Conservation (phyloP, 2,113 vertebrate species). For the Stegostoma tigrinum region DNA sequence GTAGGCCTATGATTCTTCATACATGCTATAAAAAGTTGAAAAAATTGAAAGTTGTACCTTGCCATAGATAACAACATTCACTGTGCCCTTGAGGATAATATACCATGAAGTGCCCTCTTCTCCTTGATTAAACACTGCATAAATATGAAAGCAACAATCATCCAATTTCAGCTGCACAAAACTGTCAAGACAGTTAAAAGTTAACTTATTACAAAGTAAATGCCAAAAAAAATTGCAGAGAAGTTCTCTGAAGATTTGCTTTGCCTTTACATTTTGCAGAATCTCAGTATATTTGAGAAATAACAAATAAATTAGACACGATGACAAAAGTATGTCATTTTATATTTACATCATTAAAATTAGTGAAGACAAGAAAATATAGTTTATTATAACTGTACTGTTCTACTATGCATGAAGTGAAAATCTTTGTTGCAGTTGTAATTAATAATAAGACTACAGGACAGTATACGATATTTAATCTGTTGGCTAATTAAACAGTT, state of each 20-base stretch:
- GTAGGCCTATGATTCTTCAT: background rate
- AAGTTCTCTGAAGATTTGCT: background rate
- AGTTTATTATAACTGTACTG: background rate
- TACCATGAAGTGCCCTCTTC: slow-evolving; percentile 99
- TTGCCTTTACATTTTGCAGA: background rate
- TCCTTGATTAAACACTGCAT: slow-evolving; percentile 94
- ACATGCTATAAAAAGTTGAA: background rate
- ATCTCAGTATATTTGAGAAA: background rate
- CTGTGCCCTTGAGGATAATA: slow-evolving; percentile 95
- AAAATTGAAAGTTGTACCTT: slow-evolving; percentile 66
- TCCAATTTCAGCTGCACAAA: slow-evolving; percentile 40
- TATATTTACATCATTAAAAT: background rate
- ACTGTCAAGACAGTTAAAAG: background rate
- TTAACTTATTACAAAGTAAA: background rate
- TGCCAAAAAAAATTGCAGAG: background rate
- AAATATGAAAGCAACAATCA: slow-evolving; percentile 50
- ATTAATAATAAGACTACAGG: background rate
- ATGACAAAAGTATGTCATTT: background rate
- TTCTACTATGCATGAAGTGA: background rate
- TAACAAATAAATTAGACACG: background rate
- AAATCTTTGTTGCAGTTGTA: background rate
- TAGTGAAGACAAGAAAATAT: background rate
- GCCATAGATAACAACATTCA: slow-evolving; percentile 97
- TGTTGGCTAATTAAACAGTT: background rate
- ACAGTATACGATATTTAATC: background rate